phyloP scores from a whole-genome alignment of 1,140 invertebrate genomes.

The Bombus ignitus region DNA sequence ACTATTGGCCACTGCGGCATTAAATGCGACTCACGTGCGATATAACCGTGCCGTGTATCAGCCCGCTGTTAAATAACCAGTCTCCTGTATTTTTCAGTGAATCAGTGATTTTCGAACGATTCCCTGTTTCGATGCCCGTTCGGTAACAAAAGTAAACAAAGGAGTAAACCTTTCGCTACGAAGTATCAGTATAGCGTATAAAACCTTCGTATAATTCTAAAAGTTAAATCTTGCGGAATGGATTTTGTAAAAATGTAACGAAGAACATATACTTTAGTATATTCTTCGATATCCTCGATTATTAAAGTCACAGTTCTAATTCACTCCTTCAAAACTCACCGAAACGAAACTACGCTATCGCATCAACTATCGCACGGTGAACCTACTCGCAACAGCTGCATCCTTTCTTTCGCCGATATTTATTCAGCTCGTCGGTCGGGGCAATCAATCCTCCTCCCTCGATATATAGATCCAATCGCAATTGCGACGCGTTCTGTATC shows the following conservation, averaged over 20 bases:
- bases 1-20: constrained; percentile 62
- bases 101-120: not conserved
- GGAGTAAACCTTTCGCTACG: no score
- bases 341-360: not conserved
- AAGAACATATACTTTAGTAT: no score
- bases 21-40: constrained; percentile 65
- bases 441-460: not conserved
- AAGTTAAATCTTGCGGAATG: no score
- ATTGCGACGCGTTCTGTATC: not conserved
- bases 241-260: no score
- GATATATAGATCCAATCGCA: constrained; percentile 1
- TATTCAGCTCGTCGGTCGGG: constrained; percentile 5
- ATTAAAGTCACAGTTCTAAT: no score
- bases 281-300: no score
- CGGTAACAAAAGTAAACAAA: no score
- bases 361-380: not conserved
- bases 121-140: not conserved
- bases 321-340: not conserved
- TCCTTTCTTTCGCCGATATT: constrained; percentile 7
- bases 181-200: no score
- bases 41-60: constrained; percentile 49
- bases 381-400: not conserved
- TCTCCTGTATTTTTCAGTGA: not conserved
- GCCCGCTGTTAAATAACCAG: not conserved
- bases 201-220: no score